Evolutionary conservation across 1,140 invertebrate genomes (phyloP).

Genomic region (Akabosia matsudoensis): DNA sequence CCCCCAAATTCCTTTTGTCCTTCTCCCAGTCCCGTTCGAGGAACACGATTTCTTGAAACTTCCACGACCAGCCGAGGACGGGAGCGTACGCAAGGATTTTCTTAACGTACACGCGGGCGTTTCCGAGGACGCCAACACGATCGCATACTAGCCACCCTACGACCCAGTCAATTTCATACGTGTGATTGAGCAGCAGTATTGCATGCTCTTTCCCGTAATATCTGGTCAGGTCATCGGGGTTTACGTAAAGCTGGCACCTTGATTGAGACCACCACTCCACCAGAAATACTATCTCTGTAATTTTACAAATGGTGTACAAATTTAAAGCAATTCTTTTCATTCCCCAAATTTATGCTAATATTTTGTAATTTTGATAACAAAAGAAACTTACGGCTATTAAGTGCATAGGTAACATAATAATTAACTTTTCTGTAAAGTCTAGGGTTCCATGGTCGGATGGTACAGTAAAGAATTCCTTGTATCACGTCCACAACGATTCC

Average conservation of each 20-base stretch:
- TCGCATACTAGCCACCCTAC: conserved; percentile 84
- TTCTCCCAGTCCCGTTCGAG: conserved; percentile 58
- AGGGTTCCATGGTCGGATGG: conserved; percentile 70
- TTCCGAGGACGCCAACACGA: conserved; percentile 73
- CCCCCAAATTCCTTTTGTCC: conserved; percentile 66
- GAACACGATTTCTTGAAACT: conserved; percentile 60
- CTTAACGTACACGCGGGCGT: conserved; percentile 93
- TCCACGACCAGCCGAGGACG: conserved; percentile 61
- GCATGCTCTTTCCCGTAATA: conserved; percentile 84
- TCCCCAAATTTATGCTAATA: not conserved
- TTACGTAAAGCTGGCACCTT: conserved; percentile 68
- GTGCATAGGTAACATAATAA: conserved; percentile 83
- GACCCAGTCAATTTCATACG: conserved; percentile 93
- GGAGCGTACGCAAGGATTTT: conserved; percentile 63
- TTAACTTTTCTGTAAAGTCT: conserved; percentile 80
- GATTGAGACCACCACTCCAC: conserved; percentile 88
- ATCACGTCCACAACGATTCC: conserved; percentile 80
- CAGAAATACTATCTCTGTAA: conserved; percentile 81
- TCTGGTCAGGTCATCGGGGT: conserved; percentile 72
- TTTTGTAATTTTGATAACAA: too few species aligned
- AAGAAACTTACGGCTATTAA: conserved; percentile 90
- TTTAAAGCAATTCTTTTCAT: too few species aligned
- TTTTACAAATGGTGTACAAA: not conserved
- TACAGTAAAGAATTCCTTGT: conserved; percentile 72
- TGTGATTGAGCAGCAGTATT: conserved; percentile 89